Evolutionary conservation across 2,797 vertebrate genomes (phyloP).

Genomic region (Acropternis orthonyx): DNA sequence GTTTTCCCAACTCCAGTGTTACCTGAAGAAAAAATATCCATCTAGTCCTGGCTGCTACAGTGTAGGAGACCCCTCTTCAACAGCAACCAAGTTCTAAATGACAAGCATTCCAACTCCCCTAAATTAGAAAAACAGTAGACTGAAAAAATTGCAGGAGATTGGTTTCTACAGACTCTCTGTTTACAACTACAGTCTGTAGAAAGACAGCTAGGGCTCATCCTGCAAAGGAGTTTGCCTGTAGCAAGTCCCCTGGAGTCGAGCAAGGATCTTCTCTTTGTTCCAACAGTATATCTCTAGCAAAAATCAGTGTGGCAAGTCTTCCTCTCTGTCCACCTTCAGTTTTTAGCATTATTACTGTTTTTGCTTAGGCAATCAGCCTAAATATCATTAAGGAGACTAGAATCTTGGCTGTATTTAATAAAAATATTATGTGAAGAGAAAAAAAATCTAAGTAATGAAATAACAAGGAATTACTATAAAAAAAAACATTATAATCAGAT

Average conservation of each 20-base stretch:
- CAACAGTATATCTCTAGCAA: not conserved
- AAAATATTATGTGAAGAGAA: conserved; percentile 50
- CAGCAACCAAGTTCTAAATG: conserved; percentile 63
- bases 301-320: not conserved
- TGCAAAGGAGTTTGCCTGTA: conserved; percentile 18
- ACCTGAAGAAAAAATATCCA: conserved; percentile 56
- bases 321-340: not conserved
- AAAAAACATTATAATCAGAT: conserved; percentile 71
- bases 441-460: conserved; percentile 65
- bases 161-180: conserved; percentile 69
- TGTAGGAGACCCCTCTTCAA: conserved; percentile 51
- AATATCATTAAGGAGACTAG: conserved; percentile 6
- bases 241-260: not conserved
- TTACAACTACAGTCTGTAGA: conserved; percentile 60
- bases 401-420: conserved; percentile 48
- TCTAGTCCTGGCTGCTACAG: conserved; percentile 49
- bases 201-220: conserved; percentile 41
- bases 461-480: conserved; percentile 72
- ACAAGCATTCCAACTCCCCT: conserved; percentile 61
- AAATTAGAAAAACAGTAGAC: conserved; percentile 77
- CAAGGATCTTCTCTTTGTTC: not conserved
- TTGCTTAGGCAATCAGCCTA: not conserved
- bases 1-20: not conserved
- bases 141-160: conserved; percentile 78
- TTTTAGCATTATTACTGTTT: conserved; percentile 13